Percentiles rank a stretch among this genome's conserved stretches.
Conservation (phyloP, 35 echinoderm and acorn worm genomes). For the Apostichopus japonicus region DNA sequence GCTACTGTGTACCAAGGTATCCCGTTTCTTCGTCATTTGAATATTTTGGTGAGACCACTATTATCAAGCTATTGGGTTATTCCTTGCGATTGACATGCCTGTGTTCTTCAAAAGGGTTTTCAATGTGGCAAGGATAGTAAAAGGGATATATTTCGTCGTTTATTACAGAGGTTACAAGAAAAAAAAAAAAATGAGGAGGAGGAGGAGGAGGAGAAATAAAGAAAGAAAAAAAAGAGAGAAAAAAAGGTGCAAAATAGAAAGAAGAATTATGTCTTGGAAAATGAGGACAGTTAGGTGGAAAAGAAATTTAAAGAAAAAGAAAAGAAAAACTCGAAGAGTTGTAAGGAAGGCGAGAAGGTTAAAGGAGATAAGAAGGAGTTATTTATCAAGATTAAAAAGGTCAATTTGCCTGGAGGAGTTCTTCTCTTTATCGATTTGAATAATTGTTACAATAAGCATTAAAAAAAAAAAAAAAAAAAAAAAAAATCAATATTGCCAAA, state of each 20-base stretch:
- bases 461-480: neutral
- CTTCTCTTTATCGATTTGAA: conserved; percentile 7
- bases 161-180: neutral
- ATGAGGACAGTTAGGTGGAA: conserved; percentile 7
- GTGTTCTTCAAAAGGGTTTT: neutral
- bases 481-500: neutral
- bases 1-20: conserved; percentile 35
- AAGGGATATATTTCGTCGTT: neutral
- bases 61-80: conserved; percentile 21
- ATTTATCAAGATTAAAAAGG: neutral
- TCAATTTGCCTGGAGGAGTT: conserved; percentile 15
- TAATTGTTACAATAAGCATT: conserved; percentile 29
- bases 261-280: neutral
- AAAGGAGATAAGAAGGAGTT: neutral
- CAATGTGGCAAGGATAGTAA: neutral
- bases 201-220: neutral
- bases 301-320: conserved; percentile 11
- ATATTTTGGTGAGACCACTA: conserved; percentile 26
- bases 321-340: neutral
- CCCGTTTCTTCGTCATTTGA: conserved; percentile 12
- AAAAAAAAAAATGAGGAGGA: neutral
- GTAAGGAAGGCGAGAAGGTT: neutral
- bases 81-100: conserved; percentile 12
- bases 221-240: neutral
- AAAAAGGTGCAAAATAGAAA: neutral